phyloP scores from a whole-genome alignment of 2,797 vertebrate genomes.

The Chelidonichthys spinosus region DNA sequence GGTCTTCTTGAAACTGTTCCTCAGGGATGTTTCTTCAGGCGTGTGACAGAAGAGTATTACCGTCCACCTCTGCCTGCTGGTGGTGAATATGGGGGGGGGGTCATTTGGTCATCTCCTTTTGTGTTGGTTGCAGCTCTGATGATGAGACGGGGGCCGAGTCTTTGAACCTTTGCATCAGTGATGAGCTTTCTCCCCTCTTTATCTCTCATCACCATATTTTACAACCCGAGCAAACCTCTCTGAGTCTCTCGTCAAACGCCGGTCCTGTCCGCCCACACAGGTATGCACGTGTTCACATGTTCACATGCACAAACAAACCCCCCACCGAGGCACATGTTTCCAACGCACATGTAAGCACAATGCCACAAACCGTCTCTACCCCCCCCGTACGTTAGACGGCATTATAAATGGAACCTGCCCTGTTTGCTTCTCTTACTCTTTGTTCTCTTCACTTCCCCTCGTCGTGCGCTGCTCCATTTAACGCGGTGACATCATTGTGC shows the following conservation, averaged over 20 bases:
- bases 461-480: slow-evolving; percentile 45
- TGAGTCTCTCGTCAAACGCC: slow-evolving; percentile 49
- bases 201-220: slow-evolving; percentile 76
- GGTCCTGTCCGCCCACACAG: slow-evolving; percentile 63
- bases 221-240: slow-evolving; percentile 55
- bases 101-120: slow-evolving; percentile 77
- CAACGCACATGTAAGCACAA: slow-evolving; percentile 6
- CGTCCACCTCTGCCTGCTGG: slow-evolving; percentile 33
- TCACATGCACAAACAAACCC: slow-evolving; percentile 25
- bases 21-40: slow-evolving; percentile 15
- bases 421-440: slow-evolving; percentile 32
- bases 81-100: slow-evolving; percentile 51
- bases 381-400: slow-evolving; percentile 1
- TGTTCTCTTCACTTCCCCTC: slow-evolving; percentile 41
- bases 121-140: slow-evolving; percentile 72
- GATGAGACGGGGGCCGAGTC: slow-evolving; percentile 75
- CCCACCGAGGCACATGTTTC: slow-evolving; percentile 17
- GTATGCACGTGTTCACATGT: slow-evolving; percentile 53
- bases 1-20: slow-evolving; percentile 1
- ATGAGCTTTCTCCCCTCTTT: slow-evolving; percentile 73
- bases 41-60: slow-evolving; percentile 22
- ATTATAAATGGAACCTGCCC: slow-evolving; percentile 42
- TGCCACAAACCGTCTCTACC: slow-evolving; percentile 7
- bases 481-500: slow-evolving; percentile 42
- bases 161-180: slow-evolving; percentile 83